phyloP scores from a whole-genome alignment of 2,797 vertebrate species.

The Cossypha caffra region DNA sequence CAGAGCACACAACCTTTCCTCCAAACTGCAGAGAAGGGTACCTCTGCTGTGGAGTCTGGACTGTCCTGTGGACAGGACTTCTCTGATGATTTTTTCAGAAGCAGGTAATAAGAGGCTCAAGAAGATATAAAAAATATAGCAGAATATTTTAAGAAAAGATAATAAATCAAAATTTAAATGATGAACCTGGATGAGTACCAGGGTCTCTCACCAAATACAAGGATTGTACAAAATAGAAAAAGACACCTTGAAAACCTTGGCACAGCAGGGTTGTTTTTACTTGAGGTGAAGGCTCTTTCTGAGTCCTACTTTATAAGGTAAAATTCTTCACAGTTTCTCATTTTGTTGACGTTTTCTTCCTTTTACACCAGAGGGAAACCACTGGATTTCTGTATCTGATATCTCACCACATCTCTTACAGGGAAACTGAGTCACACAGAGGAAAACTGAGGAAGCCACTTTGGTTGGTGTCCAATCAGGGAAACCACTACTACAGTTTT shows the following conservation, averaged over 20 bases:
- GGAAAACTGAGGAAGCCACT: neutral
- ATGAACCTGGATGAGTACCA: neutral
- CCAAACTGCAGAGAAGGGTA: neutral
- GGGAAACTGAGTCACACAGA: neutral
- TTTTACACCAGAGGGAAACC: neutral
- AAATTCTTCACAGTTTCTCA: neutral
- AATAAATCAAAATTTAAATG: neutral
- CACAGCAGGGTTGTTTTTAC: neutral
- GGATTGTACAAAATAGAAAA: neutral
- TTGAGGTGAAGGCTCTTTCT: neutral
- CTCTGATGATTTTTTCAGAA: neutral
- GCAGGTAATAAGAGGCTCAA: neutral
- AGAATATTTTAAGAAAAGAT: neutral
- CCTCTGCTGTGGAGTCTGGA: neutral
- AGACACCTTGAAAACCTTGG: neutral
- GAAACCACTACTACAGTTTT: neutral
- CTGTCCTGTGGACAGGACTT: neutral
- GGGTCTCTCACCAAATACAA: neutral
- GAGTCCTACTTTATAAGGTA: neutral
- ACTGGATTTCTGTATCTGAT: neutral
- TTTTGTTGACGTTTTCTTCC: neutral
- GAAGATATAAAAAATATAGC: neutral
- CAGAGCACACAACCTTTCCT: neutral
- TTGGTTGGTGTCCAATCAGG: neutral
- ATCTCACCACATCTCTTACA: neutral